Evolutionary conservation across 2,113 vertebrate species (phyloP), one percentile per base, ranked within the genome.

Genomic region (Podocnemis expansa): DNA sequence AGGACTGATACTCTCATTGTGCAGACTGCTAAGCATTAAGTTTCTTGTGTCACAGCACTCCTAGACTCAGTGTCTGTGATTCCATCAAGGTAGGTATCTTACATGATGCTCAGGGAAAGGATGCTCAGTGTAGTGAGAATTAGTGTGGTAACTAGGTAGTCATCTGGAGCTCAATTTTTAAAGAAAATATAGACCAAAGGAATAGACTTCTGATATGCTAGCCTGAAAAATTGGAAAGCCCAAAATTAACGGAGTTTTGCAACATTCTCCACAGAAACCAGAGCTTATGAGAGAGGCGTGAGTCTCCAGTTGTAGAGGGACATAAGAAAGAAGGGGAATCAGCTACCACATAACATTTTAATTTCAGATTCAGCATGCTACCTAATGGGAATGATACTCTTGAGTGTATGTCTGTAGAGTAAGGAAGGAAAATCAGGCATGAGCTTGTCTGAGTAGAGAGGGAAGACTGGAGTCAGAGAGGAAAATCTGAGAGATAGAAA

Each of bases 311-410:
- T 92, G 8, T 88, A 89, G 14, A 80, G 12, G 63, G 91, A 82
- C 83, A 80, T 41, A 78, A 73, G 43, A 94, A 87, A 80, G 38
- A 14, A 85, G 88, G 6, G 5, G 6, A 80, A 38, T 83, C 82
- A 51, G 2, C 34, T 78, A 3, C 2, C 4, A 54, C 13, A 47
- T 6, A 67, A 38, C 25, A 2, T 0, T 3, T 0, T 85, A 1
- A 88, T n/a, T 89, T 43, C 47, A 94, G 76, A 95, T 49, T 0
- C 10, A 24, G 34, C 63, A 2, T 7, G 52, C 81, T 82, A 81
- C 0, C 43, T 83, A 24, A 81, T 41, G 29, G 60, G 87, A 91
- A 49, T 34, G 67, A 19, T 88, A 8, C 6, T 45, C 34, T 47
- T 16, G 7, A 41, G 3, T 4, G 3, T 54, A 1, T 75, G 21